phyloP scores from a whole-genome alignment of 2,797 vertebrate species.

The Myiotriccus ornatus region DNA sequence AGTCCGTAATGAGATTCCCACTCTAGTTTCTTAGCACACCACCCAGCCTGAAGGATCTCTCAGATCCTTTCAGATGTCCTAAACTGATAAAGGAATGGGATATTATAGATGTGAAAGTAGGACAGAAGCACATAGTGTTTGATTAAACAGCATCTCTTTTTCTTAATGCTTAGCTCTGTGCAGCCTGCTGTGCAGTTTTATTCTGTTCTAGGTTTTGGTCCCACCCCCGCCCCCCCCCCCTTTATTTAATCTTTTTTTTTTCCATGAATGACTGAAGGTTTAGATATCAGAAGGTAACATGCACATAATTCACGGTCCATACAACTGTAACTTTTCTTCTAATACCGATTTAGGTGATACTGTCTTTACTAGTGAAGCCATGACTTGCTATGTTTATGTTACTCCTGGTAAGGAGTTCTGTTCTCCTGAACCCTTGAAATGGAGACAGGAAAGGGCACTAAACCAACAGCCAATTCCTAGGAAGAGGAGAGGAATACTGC shows the following conservation, averaged over 20 bases:
- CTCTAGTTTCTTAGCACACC: neutral
- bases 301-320: neutral
- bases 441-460: neutral
- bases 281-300: neutral
- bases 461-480: neutral
- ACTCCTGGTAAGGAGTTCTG: neutral
- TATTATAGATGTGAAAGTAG: neutral
- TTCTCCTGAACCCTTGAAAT: neutral
- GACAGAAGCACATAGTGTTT: neutral
- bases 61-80: neutral
- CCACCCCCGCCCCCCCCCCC: fast-evolving
- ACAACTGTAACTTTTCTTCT: neutral
- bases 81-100: neutral
- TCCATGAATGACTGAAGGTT: neutral
- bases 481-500: neutral
- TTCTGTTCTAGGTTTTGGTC: neutral
- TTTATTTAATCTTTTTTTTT: neutral
- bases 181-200: neutral
- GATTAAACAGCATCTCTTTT: neutral
- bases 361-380: neutral
- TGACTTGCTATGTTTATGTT: neutral
- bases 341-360: neutral
- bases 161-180: neutral
- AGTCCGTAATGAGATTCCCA: neutral
- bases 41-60: neutral